Conservation (phyloP, 2,888 invertebrate genomes). For the Eilema caniola region DNA sequence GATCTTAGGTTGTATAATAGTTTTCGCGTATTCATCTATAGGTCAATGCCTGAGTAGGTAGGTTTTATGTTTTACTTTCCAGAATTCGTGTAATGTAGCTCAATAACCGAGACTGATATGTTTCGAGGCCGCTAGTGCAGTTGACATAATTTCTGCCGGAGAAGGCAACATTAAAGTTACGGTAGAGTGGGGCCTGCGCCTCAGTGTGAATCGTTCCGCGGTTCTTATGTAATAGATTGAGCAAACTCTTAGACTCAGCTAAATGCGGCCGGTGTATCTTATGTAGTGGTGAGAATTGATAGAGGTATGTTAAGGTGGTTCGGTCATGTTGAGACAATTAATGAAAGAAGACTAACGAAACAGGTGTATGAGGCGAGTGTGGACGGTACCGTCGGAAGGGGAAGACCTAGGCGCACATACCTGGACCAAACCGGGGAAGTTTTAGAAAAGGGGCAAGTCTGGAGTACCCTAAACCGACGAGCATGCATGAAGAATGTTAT, state of each 20-base stretch:
- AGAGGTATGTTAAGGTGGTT: no score
- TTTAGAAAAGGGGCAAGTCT: no score
- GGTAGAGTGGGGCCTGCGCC: constrained; percentile 50
- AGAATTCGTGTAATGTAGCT: constrained; percentile 32
- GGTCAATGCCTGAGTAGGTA: neutral
- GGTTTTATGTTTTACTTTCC: neutral
- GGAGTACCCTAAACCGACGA: no score
- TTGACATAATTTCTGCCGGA: constrained; percentile 51
- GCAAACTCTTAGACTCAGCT: constrained; percentile 55
- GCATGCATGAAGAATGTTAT: no score
- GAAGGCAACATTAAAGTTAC: constrained; percentile 48
- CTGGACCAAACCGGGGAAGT: no score
- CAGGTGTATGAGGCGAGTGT: no score
- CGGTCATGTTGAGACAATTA: no score
- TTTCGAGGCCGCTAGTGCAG: constrained; percentile 44
- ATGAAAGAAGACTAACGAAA: no score
- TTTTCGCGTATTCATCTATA: neutral
- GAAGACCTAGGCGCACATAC: no score
- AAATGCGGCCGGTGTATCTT: constrained; percentile 30
- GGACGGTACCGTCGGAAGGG: no score
- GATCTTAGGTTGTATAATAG: neutral
- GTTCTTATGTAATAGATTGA: constrained; percentile 68
- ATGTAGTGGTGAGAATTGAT: no score
- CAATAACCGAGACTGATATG: constrained; percentile 35
- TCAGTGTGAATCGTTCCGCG: constrained; percentile 58